phyloP scores from a whole-genome alignment of 2,888 invertebrate genomes.

The Luffia ferchaultella region DNA sequence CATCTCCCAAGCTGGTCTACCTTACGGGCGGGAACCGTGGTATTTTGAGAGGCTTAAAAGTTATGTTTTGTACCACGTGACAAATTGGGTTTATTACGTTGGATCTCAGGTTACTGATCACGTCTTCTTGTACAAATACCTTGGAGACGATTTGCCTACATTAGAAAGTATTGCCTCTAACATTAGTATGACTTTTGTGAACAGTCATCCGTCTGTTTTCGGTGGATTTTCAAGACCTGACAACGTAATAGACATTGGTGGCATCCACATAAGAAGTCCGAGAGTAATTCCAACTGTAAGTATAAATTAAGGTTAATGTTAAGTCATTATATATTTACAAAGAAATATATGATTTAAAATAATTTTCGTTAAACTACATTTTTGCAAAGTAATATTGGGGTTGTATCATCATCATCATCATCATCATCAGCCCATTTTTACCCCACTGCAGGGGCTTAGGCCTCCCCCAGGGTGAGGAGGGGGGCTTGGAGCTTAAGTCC shows the following conservation, averaged over 20 bases:
- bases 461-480: too few relatives aligned
- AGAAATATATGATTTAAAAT: constrained; percentile 10
- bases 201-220: constrained; percentile 71
- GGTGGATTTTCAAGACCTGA: constrained; percentile 66
- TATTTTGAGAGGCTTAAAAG: constrained; percentile 50
- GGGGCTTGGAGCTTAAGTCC: too few relatives aligned
- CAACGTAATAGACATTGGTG: constrained; percentile 72
- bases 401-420: too few relatives aligned
- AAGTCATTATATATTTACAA: constrained; percentile 6
- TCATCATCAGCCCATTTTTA: too few relatives aligned
- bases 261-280: constrained; percentile 63
- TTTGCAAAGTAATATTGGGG: too few relatives aligned
- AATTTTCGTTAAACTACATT: too few relatives aligned
- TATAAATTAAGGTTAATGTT: constrained; percentile 13
- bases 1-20: constrained; percentile 44
- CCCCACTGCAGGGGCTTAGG: too few relatives aligned
- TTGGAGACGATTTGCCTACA: constrained; percentile 61
- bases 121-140: constrained; percentile 47
- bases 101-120: constrained; percentile 52
- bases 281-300: constrained; percentile 59
- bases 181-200: constrained; percentile 68
- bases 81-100: constrained; percentile 55
- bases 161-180: constrained; percentile 64
- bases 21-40: constrained; percentile 54
- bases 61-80: constrained; percentile 43